phyloP scores from a whole-genome alignment of 2,888 invertebrate species.

The Athalia rosae region DNA sequence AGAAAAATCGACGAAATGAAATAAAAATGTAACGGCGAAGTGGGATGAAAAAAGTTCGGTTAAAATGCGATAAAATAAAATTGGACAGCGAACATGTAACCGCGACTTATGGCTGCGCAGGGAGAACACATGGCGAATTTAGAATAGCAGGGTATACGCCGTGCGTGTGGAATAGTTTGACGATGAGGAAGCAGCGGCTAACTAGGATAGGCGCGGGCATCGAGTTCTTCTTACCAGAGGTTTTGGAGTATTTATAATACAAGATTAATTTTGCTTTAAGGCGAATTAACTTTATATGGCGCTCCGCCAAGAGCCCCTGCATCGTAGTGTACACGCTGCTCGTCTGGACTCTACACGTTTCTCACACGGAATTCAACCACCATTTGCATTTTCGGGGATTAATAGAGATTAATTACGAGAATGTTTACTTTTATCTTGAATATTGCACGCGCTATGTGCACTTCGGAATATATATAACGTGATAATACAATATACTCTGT shows the following conservation, averaged over 20 bases:
- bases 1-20: background rate
- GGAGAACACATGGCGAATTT: constrained; percentile 21
- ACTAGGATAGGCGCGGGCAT: too few species aligned
- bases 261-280: constrained; percentile 65
- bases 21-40: background rate
- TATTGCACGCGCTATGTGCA: too few species aligned
- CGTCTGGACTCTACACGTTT: too few species aligned
- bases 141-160: background rate
- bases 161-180: too few species aligned
- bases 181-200: too few species aligned
- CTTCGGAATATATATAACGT: too few species aligned
- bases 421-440: background rate
- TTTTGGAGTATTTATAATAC: constrained; percentile 62
- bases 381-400: constrained; percentile 48
- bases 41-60: too few species aligned
- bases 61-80: background rate
- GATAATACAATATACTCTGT: too few species aligned
- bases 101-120: background rate
- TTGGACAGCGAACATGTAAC: background rate
- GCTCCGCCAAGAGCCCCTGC: constrained; percentile 46
- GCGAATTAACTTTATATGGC: constrained; percentile 62
- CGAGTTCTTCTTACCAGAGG: constrained; percentile 31
- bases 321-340: too few species aligned
- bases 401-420: constrained; percentile 29
- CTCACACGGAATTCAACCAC: constrained; percentile 58